These are phyloP conservation scores for Lysiphlebus fabarum DNA, from an alignment of 1,140 invertebrate genomes.

Conservation along the genomic window DNA sequence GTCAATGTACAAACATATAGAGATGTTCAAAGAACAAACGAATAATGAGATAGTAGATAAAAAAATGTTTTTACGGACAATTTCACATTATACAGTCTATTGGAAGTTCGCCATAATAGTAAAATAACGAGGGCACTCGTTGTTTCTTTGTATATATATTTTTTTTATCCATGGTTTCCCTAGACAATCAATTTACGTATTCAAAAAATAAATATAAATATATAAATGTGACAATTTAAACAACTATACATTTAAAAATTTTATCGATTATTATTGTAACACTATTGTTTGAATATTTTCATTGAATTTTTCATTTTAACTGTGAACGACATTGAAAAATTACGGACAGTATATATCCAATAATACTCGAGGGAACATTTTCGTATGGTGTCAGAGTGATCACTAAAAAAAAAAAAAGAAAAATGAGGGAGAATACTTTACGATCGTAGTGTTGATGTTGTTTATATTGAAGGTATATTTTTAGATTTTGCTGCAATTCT, in stretches of 20 bases:
- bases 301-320: background rate
- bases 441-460: background rate
- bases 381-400: background rate
- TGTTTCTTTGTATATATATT: too few relatives aligned
- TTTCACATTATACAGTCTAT: too few relatives aligned
- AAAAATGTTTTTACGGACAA: too few relatives aligned
- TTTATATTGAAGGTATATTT: background rate
- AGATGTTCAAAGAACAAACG: too few relatives aligned
- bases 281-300: background rate
- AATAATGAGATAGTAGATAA: too few relatives aligned
- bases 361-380: background rate
- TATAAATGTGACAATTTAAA: too few relatives aligned
- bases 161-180: too few relatives aligned
- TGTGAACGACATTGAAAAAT: slow-evolving; percentile 5
- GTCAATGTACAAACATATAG: too few relatives aligned
- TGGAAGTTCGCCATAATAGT: too few relatives aligned
- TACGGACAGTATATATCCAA: background rate
- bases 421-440: background rate
- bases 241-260: background rate
- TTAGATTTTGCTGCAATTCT: background rate
- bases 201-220: too few relatives aligned
- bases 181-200: too few relatives aligned
- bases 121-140: too few relatives aligned
- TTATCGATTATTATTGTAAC: background rate
- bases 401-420: slow-evolving; percentile 1